Evolutionary conservation across 2,888 invertebrate species (phyloP), one percentile per base, ranked within the genome.

Genomic region (Neoitamus cyanurus): DNA sequence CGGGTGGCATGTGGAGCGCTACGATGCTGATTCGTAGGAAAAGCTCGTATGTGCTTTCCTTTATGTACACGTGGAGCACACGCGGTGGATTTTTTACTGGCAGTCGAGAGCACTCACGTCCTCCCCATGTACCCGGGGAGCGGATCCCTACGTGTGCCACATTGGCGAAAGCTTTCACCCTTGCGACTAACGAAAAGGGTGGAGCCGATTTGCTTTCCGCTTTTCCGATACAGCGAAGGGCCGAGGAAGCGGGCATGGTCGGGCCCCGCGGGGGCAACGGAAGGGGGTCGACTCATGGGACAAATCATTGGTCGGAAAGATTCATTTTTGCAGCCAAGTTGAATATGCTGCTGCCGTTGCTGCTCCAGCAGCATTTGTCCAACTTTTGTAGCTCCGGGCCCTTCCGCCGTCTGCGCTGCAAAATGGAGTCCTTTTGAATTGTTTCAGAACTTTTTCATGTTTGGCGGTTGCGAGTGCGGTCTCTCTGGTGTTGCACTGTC

Each of bases 1-100:
- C 42, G 77, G 37, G 72, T 30, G 78, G 78, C 58, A 31, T 83
- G 83, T 83, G 85, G 46, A 70, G 68, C 82, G 36, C 70, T n/a
- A n/a, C 82, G 46, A 84, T 75, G 82, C 85, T 84, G 85, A 85
- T 85, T 85, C 85, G 85, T 85, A 84, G 85, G 83, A 72, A 84
- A 28, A 70, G 42, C 77, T 46, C 84, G 84, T 84, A 69, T 83
- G 80, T 80, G 83, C 84, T 68, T 83, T 58, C 42, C 77, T 73
- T 83, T 84, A 85, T 85, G 77, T 85, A 85, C 77, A 84, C 80
- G 83, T 84, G 72, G 46, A 83, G 78, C 75, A 82, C 42, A 80
- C 75, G 78, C 78, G 78, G 75, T 58, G 69, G 48, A 77, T 77
- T 84, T 84, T 77, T 78, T 84, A 78, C 42, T 78, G 70, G 77